Evolutionary conservation across 2,113 vertebrate genomes (phyloP).

Genomic region (Perca flavescens): DNA sequence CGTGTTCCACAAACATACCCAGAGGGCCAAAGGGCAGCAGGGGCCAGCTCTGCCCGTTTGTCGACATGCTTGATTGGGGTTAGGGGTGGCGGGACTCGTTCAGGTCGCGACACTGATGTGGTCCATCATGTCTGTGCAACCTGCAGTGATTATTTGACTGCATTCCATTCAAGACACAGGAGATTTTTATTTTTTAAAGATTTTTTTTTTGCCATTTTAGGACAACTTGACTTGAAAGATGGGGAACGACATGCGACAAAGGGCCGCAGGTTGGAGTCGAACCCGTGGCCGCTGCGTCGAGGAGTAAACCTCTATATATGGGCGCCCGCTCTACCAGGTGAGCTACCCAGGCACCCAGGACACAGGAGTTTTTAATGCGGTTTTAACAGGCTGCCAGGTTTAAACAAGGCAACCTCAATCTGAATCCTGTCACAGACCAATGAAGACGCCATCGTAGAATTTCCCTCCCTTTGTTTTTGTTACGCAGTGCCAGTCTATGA

Average conservation of each 20-base stretch:
- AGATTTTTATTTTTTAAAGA: slow-evolving; percentile 16
- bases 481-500: slow-evolving; percentile 74
- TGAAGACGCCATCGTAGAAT: slow-evolving; percentile 68
- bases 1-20: slow-evolving; percentile 75
- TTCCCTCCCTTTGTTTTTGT: slow-evolving; percentile 78
- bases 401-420: slow-evolving; percentile 56
- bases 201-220: too few species aligned
- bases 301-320: too few species aligned
- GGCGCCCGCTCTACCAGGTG: too few species aligned
- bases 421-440: slow-evolving; percentile 61
- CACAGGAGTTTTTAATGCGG: slow-evolving; percentile 44
- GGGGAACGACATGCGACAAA: too few species aligned
- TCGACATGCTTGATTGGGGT: slow-evolving; percentile 49
- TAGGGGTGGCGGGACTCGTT: slow-evolving; percentile 29
- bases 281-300: too few species aligned
- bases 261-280: too few species aligned
- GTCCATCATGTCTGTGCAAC: slow-evolving; percentile 52
- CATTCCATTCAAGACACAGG: slow-evolving; percentile 41
- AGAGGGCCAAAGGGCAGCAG: slow-evolving; percentile 64
- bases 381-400: slow-evolving; percentile 50
- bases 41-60: slow-evolving; percentile 51
- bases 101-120: slow-evolving; percentile 47
- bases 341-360: background rate
- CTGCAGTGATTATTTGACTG: slow-evolving; percentile 54
- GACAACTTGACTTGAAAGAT: too few species aligned